These are phyloP conservation scores for Triplophysa tibetana DNA, from an alignment of 2,113 vertebrate species.

Conservation along the genomic window DNA sequence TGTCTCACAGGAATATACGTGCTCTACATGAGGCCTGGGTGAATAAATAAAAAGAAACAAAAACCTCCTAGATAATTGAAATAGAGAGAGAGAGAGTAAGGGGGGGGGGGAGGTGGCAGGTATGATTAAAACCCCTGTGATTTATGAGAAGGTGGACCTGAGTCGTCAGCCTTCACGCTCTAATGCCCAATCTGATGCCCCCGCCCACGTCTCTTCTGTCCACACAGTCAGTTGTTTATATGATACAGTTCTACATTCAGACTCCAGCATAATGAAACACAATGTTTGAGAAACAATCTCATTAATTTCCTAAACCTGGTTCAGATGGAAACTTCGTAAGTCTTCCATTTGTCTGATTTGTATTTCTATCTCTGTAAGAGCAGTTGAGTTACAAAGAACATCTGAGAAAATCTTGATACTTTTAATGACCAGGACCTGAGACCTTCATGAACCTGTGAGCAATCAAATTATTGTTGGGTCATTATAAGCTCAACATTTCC, in stretches of 20 bases:
- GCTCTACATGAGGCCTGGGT: slow-evolving; percentile 89
- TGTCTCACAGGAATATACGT: slow-evolving; percentile 58
- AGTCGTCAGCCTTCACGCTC: slow-evolving; percentile 73
- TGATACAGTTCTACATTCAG: slow-evolving; percentile 13
- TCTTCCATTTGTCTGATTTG: neutral
- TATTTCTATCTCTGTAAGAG: neutral
- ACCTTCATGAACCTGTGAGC: too few species aligned
- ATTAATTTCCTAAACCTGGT: neutral
- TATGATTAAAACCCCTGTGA: slow-evolving; percentile 93
- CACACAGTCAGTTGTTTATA: slow-evolving; percentile 13
- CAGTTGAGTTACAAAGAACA: too few species aligned
- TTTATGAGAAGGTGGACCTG: slow-evolving; percentile 87
- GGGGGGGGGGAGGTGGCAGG: slow-evolving; percentile 78
- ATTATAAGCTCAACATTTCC: too few species aligned
- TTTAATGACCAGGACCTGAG: too few species aligned
- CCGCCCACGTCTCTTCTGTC: neutral
- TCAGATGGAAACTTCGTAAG: neutral
- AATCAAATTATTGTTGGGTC: too few species aligned
- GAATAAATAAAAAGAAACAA: slow-evolving; percentile 90
- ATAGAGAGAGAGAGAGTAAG: slow-evolving; percentile 78
- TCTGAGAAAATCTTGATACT: too few species aligned
- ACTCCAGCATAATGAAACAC: slow-evolving; percentile 28
- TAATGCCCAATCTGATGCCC: slow-evolving; percentile 51
- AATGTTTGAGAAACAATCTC: neutral
- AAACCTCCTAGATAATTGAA: slow-evolving; percentile 95